Conservation (phyloP, 2,113 vertebrate species). For the Cepphus grylle region DNA sequence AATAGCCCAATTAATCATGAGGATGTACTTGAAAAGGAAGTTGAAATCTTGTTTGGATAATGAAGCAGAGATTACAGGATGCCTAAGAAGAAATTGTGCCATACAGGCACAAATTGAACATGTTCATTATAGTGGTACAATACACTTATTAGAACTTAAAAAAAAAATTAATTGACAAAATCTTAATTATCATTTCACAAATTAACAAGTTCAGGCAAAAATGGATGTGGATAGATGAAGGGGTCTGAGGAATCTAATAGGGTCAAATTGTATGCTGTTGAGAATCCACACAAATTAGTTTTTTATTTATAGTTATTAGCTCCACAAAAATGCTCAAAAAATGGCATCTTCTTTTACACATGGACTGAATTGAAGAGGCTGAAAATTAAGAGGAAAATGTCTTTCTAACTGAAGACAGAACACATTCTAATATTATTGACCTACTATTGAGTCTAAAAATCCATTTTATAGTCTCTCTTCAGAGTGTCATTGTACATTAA, state of each 20-base stretch:
- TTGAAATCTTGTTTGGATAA: conserved; percentile 59
- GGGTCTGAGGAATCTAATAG: not conserved
- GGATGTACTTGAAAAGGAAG: conserved; percentile 58
- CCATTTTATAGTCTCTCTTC: not conserved
- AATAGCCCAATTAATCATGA: conserved; percentile 68
- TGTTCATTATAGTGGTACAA: conserved; percentile 11
- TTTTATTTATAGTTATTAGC: not conserved
- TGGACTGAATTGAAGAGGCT: not conserved
- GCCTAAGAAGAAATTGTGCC: conserved; percentile 34
- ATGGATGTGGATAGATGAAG: not conserved
- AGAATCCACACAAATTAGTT: not conserved
- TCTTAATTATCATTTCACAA: conserved; percentile 36
- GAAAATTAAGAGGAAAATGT: not conserved
- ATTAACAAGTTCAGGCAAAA: conserved; percentile 29
- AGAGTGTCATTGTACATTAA: not conserved
- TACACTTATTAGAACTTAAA: not conserved
- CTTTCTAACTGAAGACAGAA: not conserved
- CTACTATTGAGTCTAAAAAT: not conserved
- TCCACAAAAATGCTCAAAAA: not conserved
- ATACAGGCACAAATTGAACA: conserved; percentile 20
- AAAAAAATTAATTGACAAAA: conserved; percentile 9
- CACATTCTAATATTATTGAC: not conserved
- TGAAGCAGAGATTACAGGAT: conserved; percentile 58
- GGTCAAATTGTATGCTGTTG: not conserved
- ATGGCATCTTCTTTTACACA: not conserved